Conservation (phyloP, 2,113 vertebrate genomes). For the Etheostoma spectabile region DNA sequence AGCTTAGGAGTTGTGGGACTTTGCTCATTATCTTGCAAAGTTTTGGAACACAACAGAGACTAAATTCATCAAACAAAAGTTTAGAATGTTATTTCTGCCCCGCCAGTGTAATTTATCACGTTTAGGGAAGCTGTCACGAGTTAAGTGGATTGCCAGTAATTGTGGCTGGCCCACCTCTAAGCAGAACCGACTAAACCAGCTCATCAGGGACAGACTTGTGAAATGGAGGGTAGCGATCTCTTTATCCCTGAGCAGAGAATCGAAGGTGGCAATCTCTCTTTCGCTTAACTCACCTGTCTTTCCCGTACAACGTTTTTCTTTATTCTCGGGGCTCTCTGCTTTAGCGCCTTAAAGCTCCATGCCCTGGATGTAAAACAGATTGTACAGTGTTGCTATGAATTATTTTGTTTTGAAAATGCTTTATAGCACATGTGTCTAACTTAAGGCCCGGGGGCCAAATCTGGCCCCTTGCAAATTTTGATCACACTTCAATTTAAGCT, state of each 20-base stretch:
- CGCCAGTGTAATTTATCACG: constrained; percentile 77
- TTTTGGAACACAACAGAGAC: constrained; percentile 67
- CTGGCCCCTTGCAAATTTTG: no score
- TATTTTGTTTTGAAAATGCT: constrained; percentile 38
- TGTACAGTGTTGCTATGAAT: constrained; percentile 13
- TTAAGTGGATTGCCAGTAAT: constrained; percentile 80
- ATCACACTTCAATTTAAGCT: no score
- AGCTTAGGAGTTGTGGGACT: constrained; percentile 39
- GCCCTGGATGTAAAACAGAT: constrained; percentile 41
- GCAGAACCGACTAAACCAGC: constrained; percentile 73
- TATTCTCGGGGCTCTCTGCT: constrained; percentile 12
- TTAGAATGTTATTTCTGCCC: constrained; percentile 77
- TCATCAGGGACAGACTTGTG: constrained; percentile 75
- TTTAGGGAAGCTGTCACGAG: constrained; percentile 78
- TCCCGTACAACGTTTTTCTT: constrained; percentile 31
- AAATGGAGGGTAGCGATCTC: constrained; percentile 74
- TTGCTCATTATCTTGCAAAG: constrained; percentile 62
- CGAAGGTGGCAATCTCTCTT: constrained; percentile 71
- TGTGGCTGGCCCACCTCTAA: constrained; percentile 75
- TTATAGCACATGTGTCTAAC: neutral
- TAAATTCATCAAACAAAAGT: constrained; percentile 78
- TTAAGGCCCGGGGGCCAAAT: no score
- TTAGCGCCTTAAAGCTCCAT: constrained; percentile 7
- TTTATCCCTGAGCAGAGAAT: constrained; percentile 72
- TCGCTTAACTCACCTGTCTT: constrained; percentile 61